A percentile compares a stretch with the other conserved stretches of the same genome.
phyloP scores from a whole-genome alignment of 2,888 invertebrate species.

The Cosmia pyralina region DNA sequence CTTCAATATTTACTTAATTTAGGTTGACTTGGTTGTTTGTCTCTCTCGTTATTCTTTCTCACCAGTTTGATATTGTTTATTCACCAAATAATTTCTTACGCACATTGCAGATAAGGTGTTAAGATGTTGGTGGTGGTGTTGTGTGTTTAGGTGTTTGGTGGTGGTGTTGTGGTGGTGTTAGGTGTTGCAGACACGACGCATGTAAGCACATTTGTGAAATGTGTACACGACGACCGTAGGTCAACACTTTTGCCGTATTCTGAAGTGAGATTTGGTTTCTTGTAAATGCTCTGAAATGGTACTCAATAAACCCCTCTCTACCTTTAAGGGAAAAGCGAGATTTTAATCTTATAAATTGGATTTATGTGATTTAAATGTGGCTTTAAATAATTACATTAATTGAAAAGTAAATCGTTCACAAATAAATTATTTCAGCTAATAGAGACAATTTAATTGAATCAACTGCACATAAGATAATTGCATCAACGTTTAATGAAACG shows the following conservation, averaged over 20 bases:
- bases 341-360: not conserved
- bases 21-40: too few relatives aligned
- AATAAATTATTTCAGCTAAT: conserved; percentile 57
- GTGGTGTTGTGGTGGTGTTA: too few relatives aligned
- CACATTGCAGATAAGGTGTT: too few relatives aligned
- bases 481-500: conserved; percentile 68
- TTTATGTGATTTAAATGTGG: not conserved
- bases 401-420: conserved; percentile 54
- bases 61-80: not conserved
- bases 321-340: not conserved
- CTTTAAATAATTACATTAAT: conserved; percentile 16
- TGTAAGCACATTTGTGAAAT: not conserved
- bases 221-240: not conserved
- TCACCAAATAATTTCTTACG: not conserved
- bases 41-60: too few relatives aligned
- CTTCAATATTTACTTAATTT: not conserved
- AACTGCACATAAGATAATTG: conserved; percentile 69
- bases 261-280: too few relatives aligned
- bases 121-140: too few relatives aligned
- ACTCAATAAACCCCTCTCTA: not conserved
- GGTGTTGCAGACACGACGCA: too few relatives aligned
- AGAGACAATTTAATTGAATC: conserved; percentile 66
- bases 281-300: not conserved
- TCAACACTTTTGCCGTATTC: not conserved
- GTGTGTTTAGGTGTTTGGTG: too few relatives aligned